Conservation (phyloP, 1,140 invertebrate species). For the Meloidogyne floridensis region DNA sequence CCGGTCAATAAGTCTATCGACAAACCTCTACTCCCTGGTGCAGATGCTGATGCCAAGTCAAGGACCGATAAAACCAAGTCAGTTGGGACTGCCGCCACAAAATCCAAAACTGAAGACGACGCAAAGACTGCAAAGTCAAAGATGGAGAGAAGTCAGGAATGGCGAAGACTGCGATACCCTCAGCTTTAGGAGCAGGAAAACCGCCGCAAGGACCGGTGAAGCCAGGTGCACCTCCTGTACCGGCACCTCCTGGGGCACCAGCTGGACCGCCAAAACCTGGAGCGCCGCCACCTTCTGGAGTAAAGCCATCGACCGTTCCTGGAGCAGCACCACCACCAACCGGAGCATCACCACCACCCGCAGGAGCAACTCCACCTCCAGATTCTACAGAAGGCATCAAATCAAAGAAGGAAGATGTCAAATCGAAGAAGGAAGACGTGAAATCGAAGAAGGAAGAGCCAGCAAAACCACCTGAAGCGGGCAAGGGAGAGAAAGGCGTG, state of each 20-base stretch:
- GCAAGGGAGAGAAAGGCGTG: not conserved
- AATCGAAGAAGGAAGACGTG: not conserved
- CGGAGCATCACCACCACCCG: not conserved
- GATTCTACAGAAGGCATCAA: constrained; percentile 3
- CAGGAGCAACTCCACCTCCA: constrained; percentile 1
- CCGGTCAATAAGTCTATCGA: not conserved
- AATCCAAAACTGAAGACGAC: not conserved
- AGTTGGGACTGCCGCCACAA: not conserved
- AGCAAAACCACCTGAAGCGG: not conserved
- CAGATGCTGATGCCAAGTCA: not conserved
- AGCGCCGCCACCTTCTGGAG: not conserved
- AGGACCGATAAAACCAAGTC: not conserved
- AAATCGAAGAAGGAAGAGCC: not conserved
- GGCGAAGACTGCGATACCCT: not conserved
- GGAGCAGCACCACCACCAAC: not conserved
- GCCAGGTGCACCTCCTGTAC: too few species aligned
- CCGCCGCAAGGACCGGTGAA: too few species aligned
- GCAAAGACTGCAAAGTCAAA: not conserved
- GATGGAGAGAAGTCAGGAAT: not conserved
- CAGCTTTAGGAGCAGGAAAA: too few species aligned
- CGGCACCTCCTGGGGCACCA: too few species aligned
- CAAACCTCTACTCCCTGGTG: not conserved
- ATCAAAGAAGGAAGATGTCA: not conserved
- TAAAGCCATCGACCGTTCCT: not conserved
- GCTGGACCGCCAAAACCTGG: not conserved